Base-by-base conservation (phyloP, 2,888 invertebrate genomes). In the Caenorhabditis imperialis region DNA sequence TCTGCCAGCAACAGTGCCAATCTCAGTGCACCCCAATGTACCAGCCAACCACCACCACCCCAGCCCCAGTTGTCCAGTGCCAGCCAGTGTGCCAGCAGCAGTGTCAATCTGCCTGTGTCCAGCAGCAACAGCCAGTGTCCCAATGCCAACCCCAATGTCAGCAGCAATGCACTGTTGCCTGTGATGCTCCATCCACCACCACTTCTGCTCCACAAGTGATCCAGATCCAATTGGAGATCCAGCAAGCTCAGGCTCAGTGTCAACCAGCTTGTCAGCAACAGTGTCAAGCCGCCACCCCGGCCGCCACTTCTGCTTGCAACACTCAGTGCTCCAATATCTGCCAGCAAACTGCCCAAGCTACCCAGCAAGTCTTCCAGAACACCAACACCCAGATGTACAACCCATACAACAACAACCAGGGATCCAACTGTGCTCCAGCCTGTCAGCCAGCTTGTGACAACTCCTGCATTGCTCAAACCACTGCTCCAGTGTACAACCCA, bases 231-330 rank as follows among this genome's bases (percentile, higher is more conserved):
- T 55, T 73, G n/a, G 65, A 74, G 33, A 58, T 72, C 45, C 57
- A 61, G 42, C 54, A 54, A 50, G 53, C 65, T 44, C 63, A 62
- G 38, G 53, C 55, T 45, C 58, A 67, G 47, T 73, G 67, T 30
- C 69, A 69, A 33, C 74, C 65, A 45, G 47, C 44, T 20, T 67
- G 67, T 42, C 67, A 74, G 45, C 69, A 67, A 42, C 74, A 74
- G 25, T 72, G 72, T 47, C 72, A 72, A 23, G 55, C 61, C 1
- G 44, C 60, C 16, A 63, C 63, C 44, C 37, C 53, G 23, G 57
- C 55, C n/a, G 62, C 63, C 63, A 27, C 30, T n/a, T 50, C 62
- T 12, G 42, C 55, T 25, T 72, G 72, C 55, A 33, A 63, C 44
- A 27, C 58, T 6, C 69, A 69, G 22, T 69, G 69, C 60, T 57